A percentile compares a stretch with the other conserved stretches of the same genome.
phyloP scores from a whole-genome alignment of 1,140 invertebrate species.

The Lepidurus apus region DNA sequence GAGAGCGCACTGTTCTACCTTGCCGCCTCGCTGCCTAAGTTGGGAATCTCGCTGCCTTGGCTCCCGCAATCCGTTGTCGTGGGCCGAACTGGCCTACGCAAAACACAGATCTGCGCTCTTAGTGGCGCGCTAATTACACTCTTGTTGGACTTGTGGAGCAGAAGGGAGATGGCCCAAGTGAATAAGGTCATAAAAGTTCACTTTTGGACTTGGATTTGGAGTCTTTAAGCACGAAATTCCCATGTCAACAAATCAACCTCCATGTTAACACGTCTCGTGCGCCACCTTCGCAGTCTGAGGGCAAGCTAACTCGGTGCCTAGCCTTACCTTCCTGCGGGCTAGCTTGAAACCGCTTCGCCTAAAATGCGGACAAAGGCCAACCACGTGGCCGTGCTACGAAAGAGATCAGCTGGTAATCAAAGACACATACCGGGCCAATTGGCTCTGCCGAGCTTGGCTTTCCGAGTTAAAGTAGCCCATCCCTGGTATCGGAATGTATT shows the following conservation, averaged over 20 bases:
- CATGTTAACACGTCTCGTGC: neutral
- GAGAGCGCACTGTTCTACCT: neutral
- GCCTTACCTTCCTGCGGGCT: neutral
- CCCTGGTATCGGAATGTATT: neutral
- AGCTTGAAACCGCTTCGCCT: neutral
- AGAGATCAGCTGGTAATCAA: conserved; percentile 7
- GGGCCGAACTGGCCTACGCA: neutral
- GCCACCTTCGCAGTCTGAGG: conserved; percentile 3
- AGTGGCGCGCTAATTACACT: neutral
- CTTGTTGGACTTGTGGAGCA: neutral
- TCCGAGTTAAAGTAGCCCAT: neutral
- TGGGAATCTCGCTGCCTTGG: neutral
- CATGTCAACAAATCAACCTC: conserved; percentile 14
- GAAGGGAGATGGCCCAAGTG: neutral
- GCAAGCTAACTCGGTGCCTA: neutral
- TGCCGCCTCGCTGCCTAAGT: neutral
- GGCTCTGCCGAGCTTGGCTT: too few species aligned
- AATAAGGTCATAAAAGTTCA: neutral
- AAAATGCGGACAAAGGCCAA: conserved; percentile 16
- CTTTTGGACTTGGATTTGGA: neutral
- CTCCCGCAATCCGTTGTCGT: neutral
- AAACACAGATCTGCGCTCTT: neutral
- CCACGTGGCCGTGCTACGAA: neutral
- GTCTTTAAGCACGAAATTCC: neutral
- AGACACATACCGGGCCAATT: neutral